These are phyloP conservation scores for Garrulus glandarius DNA, from an alignment of 2,797 vertebrate species.

Conservation along the genomic window DNA sequence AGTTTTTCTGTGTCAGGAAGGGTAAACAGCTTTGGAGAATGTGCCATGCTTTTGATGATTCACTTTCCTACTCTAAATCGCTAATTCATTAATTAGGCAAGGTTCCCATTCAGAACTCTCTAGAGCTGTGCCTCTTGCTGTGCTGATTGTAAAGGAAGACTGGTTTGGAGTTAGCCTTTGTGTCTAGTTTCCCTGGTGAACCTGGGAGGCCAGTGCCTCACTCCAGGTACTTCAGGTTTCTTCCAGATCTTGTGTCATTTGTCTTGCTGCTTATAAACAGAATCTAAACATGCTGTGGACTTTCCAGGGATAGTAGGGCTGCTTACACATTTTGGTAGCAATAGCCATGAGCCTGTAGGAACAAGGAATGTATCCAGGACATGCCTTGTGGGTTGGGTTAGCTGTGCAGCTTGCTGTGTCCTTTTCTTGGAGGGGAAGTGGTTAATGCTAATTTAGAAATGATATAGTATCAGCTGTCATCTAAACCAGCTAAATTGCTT, in stretches of 20 bases:
- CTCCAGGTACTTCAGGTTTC: neutral
- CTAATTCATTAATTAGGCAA: neutral
- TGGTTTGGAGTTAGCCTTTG: neutral
- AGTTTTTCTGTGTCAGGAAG: neutral
- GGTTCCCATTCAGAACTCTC: neutral
- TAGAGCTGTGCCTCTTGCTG: neutral
- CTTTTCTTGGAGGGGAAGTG: neutral
- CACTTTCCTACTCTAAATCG: neutral
- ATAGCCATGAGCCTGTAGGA: neutral
- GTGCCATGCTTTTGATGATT: neutral
- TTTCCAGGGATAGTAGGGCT: neutral
- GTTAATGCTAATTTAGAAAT: slow-evolving; percentile 12
- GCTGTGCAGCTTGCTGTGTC: neutral
- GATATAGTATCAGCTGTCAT: neutral
- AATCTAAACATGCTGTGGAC: neutral
- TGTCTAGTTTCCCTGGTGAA: neutral
- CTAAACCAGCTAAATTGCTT: neutral
- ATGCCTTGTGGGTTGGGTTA: neutral
- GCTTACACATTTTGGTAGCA: neutral
- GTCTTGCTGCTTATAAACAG: neutral
- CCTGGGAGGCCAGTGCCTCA: neutral
- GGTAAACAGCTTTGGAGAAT: neutral
- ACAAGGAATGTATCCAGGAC: neutral
- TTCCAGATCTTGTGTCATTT: neutral
- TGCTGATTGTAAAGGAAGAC: neutral